Conservation (phyloP, 1,140 invertebrate genomes). For the Drosophila pachea region DNA sequence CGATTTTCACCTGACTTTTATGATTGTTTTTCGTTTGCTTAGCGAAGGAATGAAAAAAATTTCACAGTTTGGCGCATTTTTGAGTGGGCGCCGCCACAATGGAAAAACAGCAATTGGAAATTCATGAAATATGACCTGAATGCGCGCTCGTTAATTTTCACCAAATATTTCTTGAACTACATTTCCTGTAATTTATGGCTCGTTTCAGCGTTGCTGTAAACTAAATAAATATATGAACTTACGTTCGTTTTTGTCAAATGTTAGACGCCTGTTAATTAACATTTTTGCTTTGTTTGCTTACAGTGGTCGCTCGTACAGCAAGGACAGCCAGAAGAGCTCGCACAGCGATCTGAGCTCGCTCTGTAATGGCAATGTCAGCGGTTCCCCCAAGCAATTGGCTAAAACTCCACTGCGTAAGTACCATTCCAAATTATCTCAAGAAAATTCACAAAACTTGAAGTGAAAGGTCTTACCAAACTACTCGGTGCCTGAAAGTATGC, state of each 20-base stretch:
- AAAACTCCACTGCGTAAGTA: constrained; percentile 76
- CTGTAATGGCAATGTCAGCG: constrained; percentile 44
- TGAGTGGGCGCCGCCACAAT: constrained; percentile 15
- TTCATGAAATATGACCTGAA: constrained; percentile 6
- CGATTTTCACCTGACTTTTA: constrained; percentile 59
- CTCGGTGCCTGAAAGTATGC: constrained; percentile 1
- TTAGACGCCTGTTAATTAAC: background rate
- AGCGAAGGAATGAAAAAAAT: constrained; percentile 41
- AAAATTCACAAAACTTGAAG: no score
- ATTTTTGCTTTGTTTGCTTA: constrained; percentile 26
- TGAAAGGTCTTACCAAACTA: no score
- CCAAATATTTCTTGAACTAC: constrained; percentile 17
- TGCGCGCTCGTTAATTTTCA: constrained; percentile 22
- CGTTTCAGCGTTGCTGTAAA: background rate
- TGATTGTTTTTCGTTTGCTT: constrained; percentile 20
- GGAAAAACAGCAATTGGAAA: constrained; percentile 24
- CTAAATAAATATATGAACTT: background rate
- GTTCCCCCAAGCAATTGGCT: constrained; percentile 71
- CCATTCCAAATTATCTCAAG: background rate
- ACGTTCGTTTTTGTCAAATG: no score
- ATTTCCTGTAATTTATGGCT: constrained; percentile 3
- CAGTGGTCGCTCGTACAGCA: constrained; percentile 77
- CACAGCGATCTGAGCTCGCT: constrained; percentile 73
- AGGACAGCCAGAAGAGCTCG: constrained; percentile 78
- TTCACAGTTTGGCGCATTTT: constrained; percentile 61